These are phyloP conservation scores for Varanus salvator DNA, from an alignment of 2,113 vertebrate species.

Conservation along the genomic window DNA sequence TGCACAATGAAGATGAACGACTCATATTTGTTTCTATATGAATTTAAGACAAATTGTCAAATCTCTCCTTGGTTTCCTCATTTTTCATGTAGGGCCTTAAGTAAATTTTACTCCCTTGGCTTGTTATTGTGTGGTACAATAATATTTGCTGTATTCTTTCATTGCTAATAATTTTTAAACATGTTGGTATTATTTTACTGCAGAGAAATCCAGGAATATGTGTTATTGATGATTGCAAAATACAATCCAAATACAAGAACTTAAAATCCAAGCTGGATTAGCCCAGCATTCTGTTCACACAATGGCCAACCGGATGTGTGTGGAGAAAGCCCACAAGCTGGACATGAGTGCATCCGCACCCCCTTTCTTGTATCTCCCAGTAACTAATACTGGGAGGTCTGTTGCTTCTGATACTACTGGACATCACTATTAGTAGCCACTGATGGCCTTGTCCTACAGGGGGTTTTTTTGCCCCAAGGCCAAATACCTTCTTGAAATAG, in stretches of 20 bases:
- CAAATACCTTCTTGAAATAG: background rate
- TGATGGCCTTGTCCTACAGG: too few relatives aligned
- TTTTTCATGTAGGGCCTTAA: conserved; percentile 29
- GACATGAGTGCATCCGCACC: too few relatives aligned
- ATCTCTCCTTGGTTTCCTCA: conserved; percentile 11
- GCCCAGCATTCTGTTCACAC: too few relatives aligned
- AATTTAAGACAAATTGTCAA: background rate
- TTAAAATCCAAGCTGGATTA: too few relatives aligned
- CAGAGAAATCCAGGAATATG: background rate
- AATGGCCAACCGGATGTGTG: too few relatives aligned
- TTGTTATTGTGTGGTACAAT: background rate
- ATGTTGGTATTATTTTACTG: background rate
- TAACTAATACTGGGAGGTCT: too few relatives aligned
- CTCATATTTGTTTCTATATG: background rate
- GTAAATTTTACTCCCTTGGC: too few relatives aligned
- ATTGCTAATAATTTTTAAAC: background rate
- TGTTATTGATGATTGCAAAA: background rate
- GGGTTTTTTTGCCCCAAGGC: background rate
- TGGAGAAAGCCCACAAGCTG: too few relatives aligned
- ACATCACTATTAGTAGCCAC: too few relatives aligned
- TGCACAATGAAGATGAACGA: background rate
- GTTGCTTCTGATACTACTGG: too few relatives aligned
- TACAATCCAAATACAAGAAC: too few relatives aligned
- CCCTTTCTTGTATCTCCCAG: too few relatives aligned
- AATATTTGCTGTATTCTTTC: background rate